A percentile compares a stretch with the other conserved stretches of the same genome.
phyloP scores from a whole-genome alignment of 1,140 invertebrate genomes.

The Ooceraea biroi region DNA sequence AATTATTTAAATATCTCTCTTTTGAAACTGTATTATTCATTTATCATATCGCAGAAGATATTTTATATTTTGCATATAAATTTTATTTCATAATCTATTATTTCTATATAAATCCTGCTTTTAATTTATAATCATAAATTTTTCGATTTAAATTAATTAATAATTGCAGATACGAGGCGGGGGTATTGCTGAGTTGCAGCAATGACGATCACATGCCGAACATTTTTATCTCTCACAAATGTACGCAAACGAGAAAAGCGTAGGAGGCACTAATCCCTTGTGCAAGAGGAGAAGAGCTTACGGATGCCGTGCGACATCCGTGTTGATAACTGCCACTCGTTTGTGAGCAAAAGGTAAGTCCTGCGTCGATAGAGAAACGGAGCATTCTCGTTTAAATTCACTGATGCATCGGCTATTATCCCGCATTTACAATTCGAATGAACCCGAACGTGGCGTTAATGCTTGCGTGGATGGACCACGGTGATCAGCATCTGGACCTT shows the following conservation, averaged over 20 bases:
- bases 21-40: no score
- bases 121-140: not conserved
- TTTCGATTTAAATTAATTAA: not conserved
- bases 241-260: not conserved
- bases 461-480: conserved; percentile 35
- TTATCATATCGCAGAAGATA: no score
- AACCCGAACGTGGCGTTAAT: conserved; percentile 45
- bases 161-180: not conserved
- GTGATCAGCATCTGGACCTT: not conserved
- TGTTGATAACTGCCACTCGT: not conserved
- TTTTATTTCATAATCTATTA: not conserved
- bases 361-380: not conserved
- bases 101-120: not conserved
- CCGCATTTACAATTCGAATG: conserved; percentile 71
- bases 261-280: not conserved
- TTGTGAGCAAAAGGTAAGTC: not conserved
- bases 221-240: not conserved
- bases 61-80: not conserved
- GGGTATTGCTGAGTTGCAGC: not conserved
- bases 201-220: not conserved
- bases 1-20: no score
- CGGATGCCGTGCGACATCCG: not conserved
- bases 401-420: conserved; percentile 52
- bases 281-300: not conserved
- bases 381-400: conserved; percentile 57